A percentile compares a stretch with the other conserved stretches of the same genome.
Conservation (phyloP, 2,888 invertebrate species). For the Sipunculus nudus region DNA sequence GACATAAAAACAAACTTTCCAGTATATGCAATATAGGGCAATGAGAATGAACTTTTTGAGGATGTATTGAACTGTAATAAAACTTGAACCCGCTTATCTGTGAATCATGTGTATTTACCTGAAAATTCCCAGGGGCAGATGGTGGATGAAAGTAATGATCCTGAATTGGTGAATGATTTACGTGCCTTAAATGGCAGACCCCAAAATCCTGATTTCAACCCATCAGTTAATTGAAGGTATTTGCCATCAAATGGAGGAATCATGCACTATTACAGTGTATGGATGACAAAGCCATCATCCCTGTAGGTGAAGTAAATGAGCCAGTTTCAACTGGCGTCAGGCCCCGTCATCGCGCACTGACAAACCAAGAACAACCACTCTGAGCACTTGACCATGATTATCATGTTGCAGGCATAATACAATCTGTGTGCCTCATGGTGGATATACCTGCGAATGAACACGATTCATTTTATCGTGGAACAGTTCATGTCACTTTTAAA, state of each 20-base stretch:
- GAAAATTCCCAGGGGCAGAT: background rate
- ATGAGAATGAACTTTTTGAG: background rate
- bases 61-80: background rate
- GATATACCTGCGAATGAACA: conserved; percentile 24
- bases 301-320: conserved; percentile 25
- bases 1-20: no score
- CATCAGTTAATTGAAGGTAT: conserved; percentile 30
- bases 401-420: conserved; percentile 11
- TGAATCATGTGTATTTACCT: background rate
- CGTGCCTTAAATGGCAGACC: conserved; percentile 10
- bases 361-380: background rate
- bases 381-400: conserved; percentile 35
- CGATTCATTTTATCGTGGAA: conserved; percentile 32
- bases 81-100: background rate
- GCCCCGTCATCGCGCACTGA: conserved; percentile 16
- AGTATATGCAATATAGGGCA: background rate
- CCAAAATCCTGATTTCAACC: conserved; percentile 12
- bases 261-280: conserved; percentile 13
- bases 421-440: conserved; percentile 27
- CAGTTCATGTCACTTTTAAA: conserved; percentile 34
- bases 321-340: conserved; percentile 26
- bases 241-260: conserved; percentile 20
- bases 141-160: conserved; percentile 27
- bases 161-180: conserved; percentile 13
- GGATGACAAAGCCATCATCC: conserved; percentile 34